Evolutionary conservation across 2,797 vertebrate species (phyloP).

Genomic region (Micrastur ruficollis): DNA sequence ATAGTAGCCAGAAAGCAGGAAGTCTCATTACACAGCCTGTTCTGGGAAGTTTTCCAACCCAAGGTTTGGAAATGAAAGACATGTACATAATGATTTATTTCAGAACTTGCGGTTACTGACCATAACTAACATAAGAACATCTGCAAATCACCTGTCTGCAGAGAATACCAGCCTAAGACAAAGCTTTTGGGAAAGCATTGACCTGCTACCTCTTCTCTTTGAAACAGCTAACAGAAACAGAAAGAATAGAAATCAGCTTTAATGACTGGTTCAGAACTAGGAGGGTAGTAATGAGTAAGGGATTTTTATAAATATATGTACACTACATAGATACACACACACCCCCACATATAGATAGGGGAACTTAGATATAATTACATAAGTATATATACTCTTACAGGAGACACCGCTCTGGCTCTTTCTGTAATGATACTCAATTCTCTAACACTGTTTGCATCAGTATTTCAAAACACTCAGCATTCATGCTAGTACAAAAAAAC

Average conservation of each 20-base stretch:
- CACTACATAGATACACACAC: not conserved
- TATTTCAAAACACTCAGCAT: not conserved
- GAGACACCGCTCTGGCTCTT: not conserved
- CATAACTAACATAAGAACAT: not conserved
- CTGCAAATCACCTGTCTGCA: not conserved
- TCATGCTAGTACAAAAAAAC: not conserved
- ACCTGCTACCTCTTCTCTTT: not conserved
- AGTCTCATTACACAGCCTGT: not conserved
- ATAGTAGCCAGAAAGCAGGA: not conserved
- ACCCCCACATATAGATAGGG: rapidly evolving
- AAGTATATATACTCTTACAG: not conserved
- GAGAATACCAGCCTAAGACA: not conserved
- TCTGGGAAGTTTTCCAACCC: not conserved
- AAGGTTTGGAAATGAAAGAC: not conserved
- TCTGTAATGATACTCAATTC: not conserved
- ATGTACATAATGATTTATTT: not conserved
- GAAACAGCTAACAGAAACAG: not conserved
- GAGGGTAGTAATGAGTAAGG: not conserved
- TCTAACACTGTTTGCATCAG: not conserved
- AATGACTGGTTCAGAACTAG: not conserved
- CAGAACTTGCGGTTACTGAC: not conserved
- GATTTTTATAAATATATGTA: not conserved
- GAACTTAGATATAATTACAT: not conserved
- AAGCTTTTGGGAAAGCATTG: not conserved
- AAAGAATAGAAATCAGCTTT: not conserved